Evolutionary conservation across 92 coral and sea anemone species (phyloP).

Genomic region (Zoanthus sociatus): DNA sequence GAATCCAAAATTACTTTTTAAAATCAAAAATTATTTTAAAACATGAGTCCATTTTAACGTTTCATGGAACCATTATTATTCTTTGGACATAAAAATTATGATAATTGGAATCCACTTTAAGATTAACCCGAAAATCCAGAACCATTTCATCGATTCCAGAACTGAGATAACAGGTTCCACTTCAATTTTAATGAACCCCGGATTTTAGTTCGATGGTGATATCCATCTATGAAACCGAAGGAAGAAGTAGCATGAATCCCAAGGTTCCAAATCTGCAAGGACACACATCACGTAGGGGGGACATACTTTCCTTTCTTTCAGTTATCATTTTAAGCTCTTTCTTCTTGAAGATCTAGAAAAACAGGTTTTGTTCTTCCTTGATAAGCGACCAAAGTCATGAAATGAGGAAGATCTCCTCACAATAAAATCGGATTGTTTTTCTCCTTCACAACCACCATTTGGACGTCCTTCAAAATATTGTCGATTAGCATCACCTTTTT

Average conservation of each 20-base stretch:
- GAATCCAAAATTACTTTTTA: background rate
- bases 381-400: slow-evolving; percentile 2
- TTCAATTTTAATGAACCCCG: background rate
- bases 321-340: background rate
- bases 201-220: no score
- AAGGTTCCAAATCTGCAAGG: no score
- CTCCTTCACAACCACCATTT: no score
- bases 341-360: background rate
- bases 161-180: background rate
- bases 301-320: background rate
- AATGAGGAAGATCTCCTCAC: background rate
- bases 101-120: no score
- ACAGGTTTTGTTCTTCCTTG: background rate
- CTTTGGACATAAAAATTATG: no score
- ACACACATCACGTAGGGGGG: no score
- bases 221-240: background rate
- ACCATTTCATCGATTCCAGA: background rate
- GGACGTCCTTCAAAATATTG: background rate
- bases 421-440: background rate
- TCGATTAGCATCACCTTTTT: background rate
- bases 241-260: no score
- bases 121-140: background rate
- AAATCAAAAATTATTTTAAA: no score
- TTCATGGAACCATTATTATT: no score
- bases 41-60: background rate